Base-by-base conservation (phyloP, 1,140 invertebrate species). In the Grapholita molesta region DNA sequence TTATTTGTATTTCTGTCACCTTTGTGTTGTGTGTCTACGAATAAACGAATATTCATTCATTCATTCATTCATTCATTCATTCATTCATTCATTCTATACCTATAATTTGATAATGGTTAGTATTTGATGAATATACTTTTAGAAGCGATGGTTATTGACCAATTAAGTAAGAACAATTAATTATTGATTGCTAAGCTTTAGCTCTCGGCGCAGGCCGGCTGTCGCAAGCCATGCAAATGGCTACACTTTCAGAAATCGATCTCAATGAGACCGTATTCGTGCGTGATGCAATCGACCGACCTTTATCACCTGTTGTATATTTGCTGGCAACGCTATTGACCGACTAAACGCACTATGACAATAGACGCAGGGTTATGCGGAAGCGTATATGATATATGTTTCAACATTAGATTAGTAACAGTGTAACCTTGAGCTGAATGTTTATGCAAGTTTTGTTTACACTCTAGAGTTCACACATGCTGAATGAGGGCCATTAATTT, bases 221-320 rank as follows among this genome's bases (percentile, higher is more conserved):
- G 68, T 73, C 71, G 73, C 70, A 73, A 78, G 67, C 61, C 67
- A 73, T 67, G 73, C 73, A 78, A 78, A 73, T 75, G 55, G 28
- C 52, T 68, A 74, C 33, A 69, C 70, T 75, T 77, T 77, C 69
- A 48, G 69, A 75, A 70, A 78, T 73, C 70, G 68, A 72, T 72
- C 66, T 67, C 35, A 67, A 24, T 67, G 66, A 5, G 66, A 15
- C 23, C 5, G 35, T 28, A 48, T 12, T 66, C 4, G 70, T 68
- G 12, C 18, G 61, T 74, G 70, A 66, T 71, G 73, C 33, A 77
- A 77, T 66, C 18, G 23, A 15, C 53, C 53, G 32, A 38, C 18
- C 66, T 69, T 68, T 66, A 64, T 55, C 55, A 28, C 42, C 42
- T 48, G 42, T 48, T 32, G 64, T 66, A 6, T 38, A 65, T 66